Percentiles rank a stretch among this genome's conserved stretches.
phyloP scores from a whole-genome alignment of 2,888 invertebrate species.

The Ennomos quercinarius region DNA sequence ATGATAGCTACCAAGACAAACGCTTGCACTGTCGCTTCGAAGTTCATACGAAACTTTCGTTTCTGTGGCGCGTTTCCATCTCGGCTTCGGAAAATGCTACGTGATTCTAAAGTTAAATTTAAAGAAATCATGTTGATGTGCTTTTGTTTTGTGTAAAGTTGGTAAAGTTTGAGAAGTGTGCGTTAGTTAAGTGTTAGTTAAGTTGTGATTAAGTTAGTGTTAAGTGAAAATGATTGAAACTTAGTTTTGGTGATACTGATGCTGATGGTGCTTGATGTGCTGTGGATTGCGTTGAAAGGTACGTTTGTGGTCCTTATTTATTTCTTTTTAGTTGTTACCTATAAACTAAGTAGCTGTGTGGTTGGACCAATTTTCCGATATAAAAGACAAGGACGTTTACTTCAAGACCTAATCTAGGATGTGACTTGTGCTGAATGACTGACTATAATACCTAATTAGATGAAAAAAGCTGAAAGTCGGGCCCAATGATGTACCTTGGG shows the following conservation, averaged over 20 bases:
- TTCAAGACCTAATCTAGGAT: too few relatives aligned
- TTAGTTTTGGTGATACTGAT: not conserved
- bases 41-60: constrained; percentile 8
- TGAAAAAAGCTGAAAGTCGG: too few relatives aligned
- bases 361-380: too few relatives aligned
- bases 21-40: constrained; percentile 9
- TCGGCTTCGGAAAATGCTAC: not conserved
- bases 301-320: not conserved
- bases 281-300: not conserved
- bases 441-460: too few relatives aligned
- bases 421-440: too few relatives aligned
- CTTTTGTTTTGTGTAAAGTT: not conserved
- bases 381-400: too few relatives aligned
- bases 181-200: not conserved
- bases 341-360: too few relatives aligned
- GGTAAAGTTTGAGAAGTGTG: not conserved
- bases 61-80: not conserved
- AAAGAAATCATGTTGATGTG: too few relatives aligned
- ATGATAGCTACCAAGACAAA: not conserved
- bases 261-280: not conserved
- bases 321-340: too few relatives aligned
- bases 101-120: too few relatives aligned
- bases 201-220: constrained; percentile 1
- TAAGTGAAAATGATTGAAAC: constrained; percentile 6
- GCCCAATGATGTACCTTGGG: too few relatives aligned